Percentiles rank a stretch among this genome's conserved stretches.
These are phyloP conservation scores for Matsumurasca onukii DNA, from an alignment of 1,140 invertebrate genomes.

Conservation along the genomic window DNA sequence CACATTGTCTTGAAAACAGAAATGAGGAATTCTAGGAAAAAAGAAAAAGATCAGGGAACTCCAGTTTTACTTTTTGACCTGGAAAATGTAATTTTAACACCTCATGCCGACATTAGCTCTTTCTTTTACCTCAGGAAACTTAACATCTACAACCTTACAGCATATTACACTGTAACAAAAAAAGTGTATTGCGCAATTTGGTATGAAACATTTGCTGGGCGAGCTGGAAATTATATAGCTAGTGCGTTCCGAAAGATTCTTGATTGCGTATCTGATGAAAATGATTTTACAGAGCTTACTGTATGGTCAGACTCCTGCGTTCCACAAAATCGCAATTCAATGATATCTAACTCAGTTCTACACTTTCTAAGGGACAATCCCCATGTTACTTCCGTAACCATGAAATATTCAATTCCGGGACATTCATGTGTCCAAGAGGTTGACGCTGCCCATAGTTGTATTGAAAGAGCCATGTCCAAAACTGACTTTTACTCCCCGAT, in stretches of 20 bases:
- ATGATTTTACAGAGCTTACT: conserved; percentile 7
- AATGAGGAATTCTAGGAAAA: conserved; percentile 13
- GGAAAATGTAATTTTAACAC: conserved; percentile 41
- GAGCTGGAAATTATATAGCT: conserved; percentile 40
- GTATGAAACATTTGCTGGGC: conserved; percentile 36
- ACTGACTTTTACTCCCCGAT: background rate
- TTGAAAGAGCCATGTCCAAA: conserved; percentile 40
- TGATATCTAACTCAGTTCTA: conserved; percentile 39
- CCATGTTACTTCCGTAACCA: conserved; percentile 36
- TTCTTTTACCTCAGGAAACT: conserved; percentile 41
- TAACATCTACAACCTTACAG: conserved; percentile 42
- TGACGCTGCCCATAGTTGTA: conserved; percentile 41
- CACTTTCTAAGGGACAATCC: conserved; percentile 38
- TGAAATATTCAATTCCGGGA: conserved; percentile 44
- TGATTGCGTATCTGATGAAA: conserved; percentile 14
- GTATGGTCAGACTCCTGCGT: conserved; percentile 43
- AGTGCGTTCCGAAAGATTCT: conserved; percentile 41
- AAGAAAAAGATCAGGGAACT: background rate
- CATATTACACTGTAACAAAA: conserved; percentile 34
- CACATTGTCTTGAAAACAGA: conserved; percentile 17
- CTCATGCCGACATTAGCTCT: conserved; percentile 37
- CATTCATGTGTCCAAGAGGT: conserved; percentile 43
- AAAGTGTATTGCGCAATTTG: conserved; percentile 41
- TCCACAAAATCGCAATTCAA: conserved; percentile 42
- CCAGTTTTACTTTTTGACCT: conserved; percentile 37